Conservation (phyloP, 2,888 invertebrate species). For the Drosophila testacea region DNA sequence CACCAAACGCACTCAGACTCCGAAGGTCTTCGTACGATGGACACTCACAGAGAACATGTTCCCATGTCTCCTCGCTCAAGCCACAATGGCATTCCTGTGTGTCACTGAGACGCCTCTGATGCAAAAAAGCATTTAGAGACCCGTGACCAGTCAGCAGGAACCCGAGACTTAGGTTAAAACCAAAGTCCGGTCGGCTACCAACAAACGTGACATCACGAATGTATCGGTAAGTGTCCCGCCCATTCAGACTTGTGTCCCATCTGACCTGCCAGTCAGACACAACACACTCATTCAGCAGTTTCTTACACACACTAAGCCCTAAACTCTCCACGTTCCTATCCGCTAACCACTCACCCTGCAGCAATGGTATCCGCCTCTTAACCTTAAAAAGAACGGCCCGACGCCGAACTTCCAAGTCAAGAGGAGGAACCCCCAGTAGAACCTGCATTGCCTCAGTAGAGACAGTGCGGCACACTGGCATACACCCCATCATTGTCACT, state of each 20-base stretch:
- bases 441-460: constrained; percentile 31
- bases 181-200: constrained; percentile 6
- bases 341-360: constrained; percentile 19
- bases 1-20: background rate
- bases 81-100: constrained; percentile 13
- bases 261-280: constrained; percentile 21
- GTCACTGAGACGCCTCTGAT: constrained; percentile 1
- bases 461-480: constrained; percentile 27
- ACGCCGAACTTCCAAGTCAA: constrained; percentile 19
- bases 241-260: constrained; percentile 8
- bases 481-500: constrained; percentile 6
- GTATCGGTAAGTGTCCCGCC: constrained; percentile 8
- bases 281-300: constrained; percentile 9
- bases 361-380: constrained; percentile 12
- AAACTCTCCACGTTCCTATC: constrained; percentile 13
- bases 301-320: constrained; percentile 5
- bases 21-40: constrained; percentile 12
- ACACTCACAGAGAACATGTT: constrained; percentile 25
- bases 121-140: constrained; percentile 18
- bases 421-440: background rate
- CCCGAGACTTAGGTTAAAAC: constrained; percentile 11
- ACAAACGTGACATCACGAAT: constrained; percentile 21
- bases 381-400: constrained; percentile 7
- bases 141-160: constrained; percentile 14
- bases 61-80: constrained; percentile 9